Conservation (phyloP, 92 coral and sea anemone species). For the Palythoa caribaeorum region DNA sequence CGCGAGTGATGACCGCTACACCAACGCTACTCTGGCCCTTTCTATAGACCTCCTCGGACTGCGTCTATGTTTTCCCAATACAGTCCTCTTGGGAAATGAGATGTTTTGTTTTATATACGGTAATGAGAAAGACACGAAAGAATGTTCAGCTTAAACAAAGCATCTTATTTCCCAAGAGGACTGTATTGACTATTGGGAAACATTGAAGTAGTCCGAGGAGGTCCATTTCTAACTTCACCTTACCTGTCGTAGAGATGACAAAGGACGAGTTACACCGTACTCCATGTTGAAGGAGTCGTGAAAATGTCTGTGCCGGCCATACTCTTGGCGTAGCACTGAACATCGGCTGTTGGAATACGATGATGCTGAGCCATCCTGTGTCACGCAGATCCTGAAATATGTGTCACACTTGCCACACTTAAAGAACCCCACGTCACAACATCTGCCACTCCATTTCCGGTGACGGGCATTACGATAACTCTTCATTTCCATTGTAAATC, state of each 20-base stretch:
- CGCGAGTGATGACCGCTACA: no score
- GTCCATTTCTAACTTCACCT: background rate
- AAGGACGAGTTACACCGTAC: conserved; percentile 8
- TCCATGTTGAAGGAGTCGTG: conserved; percentile 31
- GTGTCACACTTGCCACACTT: conserved; percentile 67
- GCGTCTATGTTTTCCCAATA: no score
- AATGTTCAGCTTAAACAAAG: no score
- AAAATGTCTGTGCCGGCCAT: conserved; percentile 15
- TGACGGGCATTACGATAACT: conserved; percentile 67
- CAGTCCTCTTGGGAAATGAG: no score
- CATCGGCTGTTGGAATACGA: conserved; percentile 23
- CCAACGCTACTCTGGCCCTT: background rate
- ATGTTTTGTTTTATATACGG: no score
- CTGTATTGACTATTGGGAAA: no score
- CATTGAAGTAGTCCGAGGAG: no score
- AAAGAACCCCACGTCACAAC: conserved; percentile 65
- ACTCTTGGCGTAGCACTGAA: conserved; percentile 39
- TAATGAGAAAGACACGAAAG: no score
- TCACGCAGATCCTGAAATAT: conserved; percentile 72
- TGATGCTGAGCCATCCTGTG: background rate
- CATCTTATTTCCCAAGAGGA: no score
- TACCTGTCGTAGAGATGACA: conserved; percentile 5
- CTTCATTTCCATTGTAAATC: conserved; percentile 60
- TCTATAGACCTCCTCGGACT: no score
- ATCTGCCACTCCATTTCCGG: conserved; percentile 66